Base-by-base conservation (phyloP, 2,113 vertebrate genomes). In the Seriola dumerili region DNA sequence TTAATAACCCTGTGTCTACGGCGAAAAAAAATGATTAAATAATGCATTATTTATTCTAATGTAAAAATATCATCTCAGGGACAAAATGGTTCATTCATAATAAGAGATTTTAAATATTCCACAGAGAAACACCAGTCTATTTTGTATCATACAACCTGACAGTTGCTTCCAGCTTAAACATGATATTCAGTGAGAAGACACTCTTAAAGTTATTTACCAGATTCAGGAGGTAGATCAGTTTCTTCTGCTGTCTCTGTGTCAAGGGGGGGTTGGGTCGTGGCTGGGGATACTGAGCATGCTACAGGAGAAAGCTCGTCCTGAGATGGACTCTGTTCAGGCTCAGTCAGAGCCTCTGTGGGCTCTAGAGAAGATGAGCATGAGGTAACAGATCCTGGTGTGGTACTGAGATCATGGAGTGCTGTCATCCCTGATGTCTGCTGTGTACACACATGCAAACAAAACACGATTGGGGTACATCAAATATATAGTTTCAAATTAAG, bases 161-260 rank as follows among this genome's bases (percentile, higher is more conserved):
- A 44, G 1, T 3, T 52, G 8, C 42, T 21, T 16, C 1, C 7
- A 6, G 8, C 29, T 19, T 29, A 9, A 36, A 72, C 9, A 40
- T 23, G 32, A 42, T 36, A 76, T 59, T 9, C 1, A 21, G 23
- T 25, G 32, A 48, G 23, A 34, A 61, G 4, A 44, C 29, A 23
- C 13, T 14, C 19, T 17, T 8, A 23, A n/a, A 59, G 0, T 6
- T 11, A 23, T 57, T 88, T 85, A 94, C 93, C 89, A 50, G 81
- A 59, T 64, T 89, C 78, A 58, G 71, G 88, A 90, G 92, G 86
- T 89, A 92, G 90, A 87, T 90, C 55, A 1, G 86, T 76, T 86
- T 90, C 80, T 72, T 88, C 82, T 69, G 69, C 68, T 4, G 76
- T 17, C 50, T 91, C 82, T 4, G 69, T 50, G 29, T 88, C 71